Evolutionary conservation across 1,140 invertebrate genomes (phyloP), one percentile per base, ranked within the genome.

Genomic region (Phthorimaea operculella): DNA sequence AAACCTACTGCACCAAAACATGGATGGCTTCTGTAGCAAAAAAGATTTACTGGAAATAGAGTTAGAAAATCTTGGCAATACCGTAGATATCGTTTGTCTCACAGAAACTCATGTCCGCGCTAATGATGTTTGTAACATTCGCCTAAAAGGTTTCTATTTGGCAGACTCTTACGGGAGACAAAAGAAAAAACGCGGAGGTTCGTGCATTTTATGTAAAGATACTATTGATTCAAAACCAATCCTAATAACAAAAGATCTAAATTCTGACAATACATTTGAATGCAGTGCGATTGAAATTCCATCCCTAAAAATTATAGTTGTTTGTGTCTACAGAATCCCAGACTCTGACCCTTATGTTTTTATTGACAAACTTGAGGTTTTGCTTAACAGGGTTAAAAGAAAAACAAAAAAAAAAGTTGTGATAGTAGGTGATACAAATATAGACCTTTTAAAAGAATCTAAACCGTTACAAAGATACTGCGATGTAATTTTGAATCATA

Each of bases 361-460:
- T 34, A 15, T 52, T 7, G 28, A 52, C 12, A 15, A 36, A 34
- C 33, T 52, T 12, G 33, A 52, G 4, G 33, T 52, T 12, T 36
- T 52, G 12, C 33, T 15, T 36, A 11, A 33, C 12, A 52, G 8
- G 18, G 10, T 7, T 1, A 52, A 36, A 14, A 36, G 9, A 4
- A 48, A 48, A 48, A 15, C 4, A 6, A 48, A 15, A 4, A 48
- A 48, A 18, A 52, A 34, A 34, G 14, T 52, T 36, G 34, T 52
- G 1, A 52, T 52, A 12, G n/a, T 12, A 15, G 51, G 51, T 9
- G 51, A 52, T 14, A n/a, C 36, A 9, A 52, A 52, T 5, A 52
- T 52, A 1, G 18, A 52, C 33, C 8, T 14, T n/a, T 16, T 52
- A 14, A 11, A 9, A 34, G 14, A 36, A 5, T 34, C 14, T n/a